A percentile compares a stretch with the other conserved stretches of the same genome.
phyloP scores from a whole-genome alignment of 2,797 vertebrate genomes.

The Argyrosomus regius region DNA sequence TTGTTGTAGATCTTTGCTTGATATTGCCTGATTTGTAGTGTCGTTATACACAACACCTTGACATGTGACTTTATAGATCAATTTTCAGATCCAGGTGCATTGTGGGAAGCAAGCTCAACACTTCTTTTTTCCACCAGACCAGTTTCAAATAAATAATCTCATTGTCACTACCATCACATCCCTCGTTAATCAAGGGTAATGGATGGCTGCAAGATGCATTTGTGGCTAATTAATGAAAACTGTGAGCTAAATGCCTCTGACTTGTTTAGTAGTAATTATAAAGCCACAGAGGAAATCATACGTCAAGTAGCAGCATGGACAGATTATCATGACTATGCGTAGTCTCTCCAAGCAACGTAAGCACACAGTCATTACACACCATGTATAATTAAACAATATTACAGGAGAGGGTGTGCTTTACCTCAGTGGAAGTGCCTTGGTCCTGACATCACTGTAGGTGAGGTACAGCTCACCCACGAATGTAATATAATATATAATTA shows the following conservation, averaged over 20 bases:
- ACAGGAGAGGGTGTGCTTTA: no score
- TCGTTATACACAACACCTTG: slow-evolving; percentile 6
- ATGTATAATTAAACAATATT: no score
- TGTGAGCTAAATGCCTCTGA: slow-evolving; percentile 8
- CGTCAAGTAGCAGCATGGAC: background rate
- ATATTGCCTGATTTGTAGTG: slow-evolving; percentile 14
- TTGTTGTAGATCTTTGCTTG: background rate
- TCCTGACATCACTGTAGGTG: no score
- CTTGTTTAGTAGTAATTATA: slow-evolving; percentile 4
- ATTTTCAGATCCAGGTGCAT: slow-evolving; percentile 5
- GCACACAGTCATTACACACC: background rate
- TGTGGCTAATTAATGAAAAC: slow-evolving; percentile 3
- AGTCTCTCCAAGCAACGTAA: background rate
- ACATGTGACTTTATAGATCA: background rate
- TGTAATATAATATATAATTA: no score
- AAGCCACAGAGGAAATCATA: background rate
- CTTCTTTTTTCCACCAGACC: background rate
- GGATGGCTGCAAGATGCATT: background rate
- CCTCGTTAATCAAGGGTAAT: background rate
- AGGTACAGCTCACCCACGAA: no score
- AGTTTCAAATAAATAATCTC: background rate
- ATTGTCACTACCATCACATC: slow-evolving; percentile 5
- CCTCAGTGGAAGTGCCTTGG: no score
- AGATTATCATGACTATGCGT: background rate
- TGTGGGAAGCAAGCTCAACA: background rate